A percentile compares a stretch with the other conserved stretches of the same genome.
phyloP scores from a whole-genome alignment of 1,140 invertebrate genomes.

The Tetragonula clypearis region DNA sequence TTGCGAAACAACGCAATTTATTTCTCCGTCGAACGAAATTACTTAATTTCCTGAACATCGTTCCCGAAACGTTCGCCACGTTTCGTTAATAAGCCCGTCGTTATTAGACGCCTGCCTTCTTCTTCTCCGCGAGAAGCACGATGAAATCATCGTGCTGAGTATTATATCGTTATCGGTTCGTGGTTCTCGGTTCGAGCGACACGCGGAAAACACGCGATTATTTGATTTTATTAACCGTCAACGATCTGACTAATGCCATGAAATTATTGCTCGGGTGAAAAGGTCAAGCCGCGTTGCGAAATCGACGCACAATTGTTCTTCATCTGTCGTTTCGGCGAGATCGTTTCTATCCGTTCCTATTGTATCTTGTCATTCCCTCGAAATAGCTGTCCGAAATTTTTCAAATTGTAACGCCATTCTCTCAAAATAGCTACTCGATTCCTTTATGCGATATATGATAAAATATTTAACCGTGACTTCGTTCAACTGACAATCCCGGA shows the following conservation, averaged over 20 bases:
- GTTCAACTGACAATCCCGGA: not conserved
- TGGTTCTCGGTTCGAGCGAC: constrained; percentile 10
- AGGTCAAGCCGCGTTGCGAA: constrained; percentile 69
- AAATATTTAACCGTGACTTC: too few relatives aligned
- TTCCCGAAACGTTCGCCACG: constrained; percentile 12
- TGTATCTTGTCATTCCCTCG: not conserved
- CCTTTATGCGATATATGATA: too few relatives aligned
- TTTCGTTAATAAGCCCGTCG: constrained; percentile 6
- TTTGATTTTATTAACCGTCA: constrained; percentile 47
- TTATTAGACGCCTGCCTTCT: constrained; percentile 5
- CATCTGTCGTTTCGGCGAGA: constrained; percentile 58
- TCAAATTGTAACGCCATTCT: not conserved
- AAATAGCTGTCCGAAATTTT: not conserved
- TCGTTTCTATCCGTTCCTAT: constrained; percentile 30
- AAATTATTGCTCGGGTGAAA: constrained; percentile 73
- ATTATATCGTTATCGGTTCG: constrained; percentile 14
- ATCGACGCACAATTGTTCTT: constrained; percentile 49
- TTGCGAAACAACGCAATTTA: constrained; percentile 26
- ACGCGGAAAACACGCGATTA: constrained; percentile 57
- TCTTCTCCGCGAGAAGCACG: not conserved
- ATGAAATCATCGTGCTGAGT: not conserved
- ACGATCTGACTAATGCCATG: constrained; percentile 72
- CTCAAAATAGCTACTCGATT: not conserved
- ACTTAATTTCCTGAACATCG: constrained; percentile 32
- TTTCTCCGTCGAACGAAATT: constrained; percentile 7